Evolutionary conservation across 2,113 vertebrate genomes (phyloP).

Genomic region (Platichthys stellatus): DNA sequence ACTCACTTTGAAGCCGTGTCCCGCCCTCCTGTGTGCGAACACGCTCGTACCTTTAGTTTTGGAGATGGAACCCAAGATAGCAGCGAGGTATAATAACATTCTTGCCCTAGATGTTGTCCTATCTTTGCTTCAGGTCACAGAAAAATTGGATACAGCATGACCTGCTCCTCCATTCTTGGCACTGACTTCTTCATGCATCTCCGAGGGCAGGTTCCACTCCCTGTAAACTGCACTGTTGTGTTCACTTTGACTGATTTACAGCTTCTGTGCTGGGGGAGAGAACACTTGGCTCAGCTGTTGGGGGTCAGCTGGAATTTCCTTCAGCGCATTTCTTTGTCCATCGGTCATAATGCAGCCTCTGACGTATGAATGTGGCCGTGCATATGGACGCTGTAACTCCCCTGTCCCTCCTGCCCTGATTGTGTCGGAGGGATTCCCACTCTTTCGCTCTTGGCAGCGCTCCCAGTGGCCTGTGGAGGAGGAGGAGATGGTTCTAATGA

Average conservation of each 20-base stretch:
- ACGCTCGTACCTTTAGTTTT: slow-evolving; percentile 1
- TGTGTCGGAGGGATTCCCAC: slow-evolving; percentile 42
- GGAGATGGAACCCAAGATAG: slow-evolving; percentile 23
- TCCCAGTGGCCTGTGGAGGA: slow-evolving; percentile 58
- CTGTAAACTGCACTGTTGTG: background rate
- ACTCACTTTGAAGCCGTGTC: slow-evolving; percentile 18
- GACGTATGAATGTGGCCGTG: slow-evolving; percentile 36
- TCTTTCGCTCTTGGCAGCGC: slow-evolving; percentile 43
- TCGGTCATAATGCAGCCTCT: background rate
- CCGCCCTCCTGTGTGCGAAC: slow-evolving; percentile 10
- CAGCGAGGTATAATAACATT: background rate
- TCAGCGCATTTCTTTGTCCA: background rate
- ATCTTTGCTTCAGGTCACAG: slow-evolving; percentile 5
- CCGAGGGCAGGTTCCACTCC: background rate
- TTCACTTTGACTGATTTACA: background rate
- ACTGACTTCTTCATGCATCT: background rate
- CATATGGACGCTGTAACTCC: slow-evolving; percentile 23
- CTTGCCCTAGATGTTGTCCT: slow-evolving; percentile 1
- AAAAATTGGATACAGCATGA: background rate
- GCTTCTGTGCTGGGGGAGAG: background rate
- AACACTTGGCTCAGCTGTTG: slow-evolving; percentile 7
- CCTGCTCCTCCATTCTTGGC: background rate
- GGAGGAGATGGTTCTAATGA: slow-evolving; percentile 64
- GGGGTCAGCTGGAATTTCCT: background rate
- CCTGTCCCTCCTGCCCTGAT: slow-evolving; percentile 30